These are phyloP conservation scores for Cylas formicarius DNA, from an alignment of 1,140 invertebrate species.

Conservation along the genomic window DNA sequence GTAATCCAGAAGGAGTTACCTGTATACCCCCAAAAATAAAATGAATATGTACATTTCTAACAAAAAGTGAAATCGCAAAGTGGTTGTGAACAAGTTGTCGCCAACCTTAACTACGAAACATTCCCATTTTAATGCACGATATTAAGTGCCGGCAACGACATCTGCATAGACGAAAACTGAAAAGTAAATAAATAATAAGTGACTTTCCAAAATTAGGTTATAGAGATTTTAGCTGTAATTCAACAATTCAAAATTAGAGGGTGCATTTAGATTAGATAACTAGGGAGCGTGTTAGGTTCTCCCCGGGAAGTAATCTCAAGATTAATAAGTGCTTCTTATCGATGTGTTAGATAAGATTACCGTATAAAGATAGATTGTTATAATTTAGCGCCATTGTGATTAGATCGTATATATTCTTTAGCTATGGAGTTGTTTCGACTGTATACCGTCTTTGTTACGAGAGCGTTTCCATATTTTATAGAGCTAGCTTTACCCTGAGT, in stretches of 20 bases:
- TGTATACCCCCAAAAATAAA: no score
- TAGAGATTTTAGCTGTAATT: conserved; percentile 23
- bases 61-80: no score
- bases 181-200: conserved; percentile 13
- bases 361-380: conserved; percentile 40
- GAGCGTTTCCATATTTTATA: conserved; percentile 10
- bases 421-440: conserved; percentile 37
- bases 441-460: conserved; percentile 1
- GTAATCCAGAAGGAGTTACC: no score
- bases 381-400: conserved; percentile 42
- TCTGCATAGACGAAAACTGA: neutral
- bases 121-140: no score
- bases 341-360: conserved; percentile 44
- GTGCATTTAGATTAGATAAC: conserved; percentile 15
- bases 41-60: no score
- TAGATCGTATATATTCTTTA: conserved; percentile 40
- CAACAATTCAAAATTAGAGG: conserved; percentile 26
- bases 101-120: no score
- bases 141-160: conserved; percentile 12
- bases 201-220: conserved; percentile 17
- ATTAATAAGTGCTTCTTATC: conserved; percentile 46
- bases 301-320: conserved; percentile 39
- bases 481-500: neutral
- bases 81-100: no score
- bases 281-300: conserved; percentile 8